phyloP scores from a whole-genome alignment of 2,888 invertebrate species.

The Athalia rosae region DNA sequence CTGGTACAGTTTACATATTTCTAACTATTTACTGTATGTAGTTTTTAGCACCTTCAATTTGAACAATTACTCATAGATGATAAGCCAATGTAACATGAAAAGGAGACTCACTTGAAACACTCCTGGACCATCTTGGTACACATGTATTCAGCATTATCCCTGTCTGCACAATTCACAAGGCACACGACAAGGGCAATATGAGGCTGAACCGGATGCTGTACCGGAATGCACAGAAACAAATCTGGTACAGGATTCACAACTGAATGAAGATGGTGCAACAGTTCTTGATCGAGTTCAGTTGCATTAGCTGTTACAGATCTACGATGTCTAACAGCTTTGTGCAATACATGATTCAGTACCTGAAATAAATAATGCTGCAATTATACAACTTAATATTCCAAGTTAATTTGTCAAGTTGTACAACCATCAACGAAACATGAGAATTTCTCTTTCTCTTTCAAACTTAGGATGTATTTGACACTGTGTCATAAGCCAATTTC shows the following conservation, averaged over 20 bases:
- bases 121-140: slow-evolving; percentile 65
- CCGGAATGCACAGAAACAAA: slow-evolving; percentile 62
- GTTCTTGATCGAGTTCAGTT: slow-evolving; percentile 60
- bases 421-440: not conserved
- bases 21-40: too few species aligned
- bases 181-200: slow-evolving; percentile 66
- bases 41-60: not conserved
- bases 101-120: slow-evolving; percentile 66
- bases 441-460: not conserved
- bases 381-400: slow-evolving; percentile 26
- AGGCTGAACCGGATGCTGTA: slow-evolving; percentile 63
- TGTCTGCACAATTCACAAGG: slow-evolving; percentile 60
- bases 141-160: slow-evolving; percentile 55
- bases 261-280: slow-evolving; percentile 58
- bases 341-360: slow-evolving; percentile 60
- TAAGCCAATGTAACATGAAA: not conserved
- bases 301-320: slow-evolving; percentile 54
- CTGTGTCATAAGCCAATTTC: too few species aligned
- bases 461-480: not conserved
- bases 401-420: not conserved
- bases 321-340: slow-evolving; percentile 55
- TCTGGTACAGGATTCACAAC: slow-evolving; percentile 57
- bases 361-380: slow-evolving; percentile 49
- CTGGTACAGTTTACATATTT: too few species aligned
- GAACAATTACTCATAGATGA: not conserved